phyloP scores from a whole-genome alignment of 2,888 invertebrate species.

The Chrysomela aeneicollis region DNA sequence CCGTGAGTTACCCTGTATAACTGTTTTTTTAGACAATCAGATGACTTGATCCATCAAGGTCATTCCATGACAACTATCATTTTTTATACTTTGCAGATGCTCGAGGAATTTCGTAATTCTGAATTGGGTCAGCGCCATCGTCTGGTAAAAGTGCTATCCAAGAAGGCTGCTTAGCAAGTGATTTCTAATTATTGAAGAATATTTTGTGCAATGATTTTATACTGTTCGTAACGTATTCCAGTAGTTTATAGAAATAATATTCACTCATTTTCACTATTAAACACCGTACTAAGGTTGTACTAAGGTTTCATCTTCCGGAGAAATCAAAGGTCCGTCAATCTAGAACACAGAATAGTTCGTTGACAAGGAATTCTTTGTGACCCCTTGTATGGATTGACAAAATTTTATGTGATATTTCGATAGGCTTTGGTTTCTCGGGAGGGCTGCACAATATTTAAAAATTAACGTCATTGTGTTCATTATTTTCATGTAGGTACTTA shows the following conservation, averaged over 20 bases:
- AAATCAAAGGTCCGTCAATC: too few relatives aligned
- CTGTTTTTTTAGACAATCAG: too few relatives aligned
- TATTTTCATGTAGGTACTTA: neutral
- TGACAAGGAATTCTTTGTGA: too few relatives aligned
- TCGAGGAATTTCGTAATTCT: slow-evolving; percentile 67
- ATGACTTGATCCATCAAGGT: too few relatives aligned
- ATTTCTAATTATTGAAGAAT: slow-evolving; percentile 20
- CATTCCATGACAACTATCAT: too few relatives aligned
- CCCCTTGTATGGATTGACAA: too few relatives aligned
- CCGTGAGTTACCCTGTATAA: too few relatives aligned
- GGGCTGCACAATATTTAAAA: neutral
- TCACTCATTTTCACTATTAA: neutral
- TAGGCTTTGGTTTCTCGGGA: too few relatives aligned
- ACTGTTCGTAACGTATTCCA: slow-evolving; percentile 14
- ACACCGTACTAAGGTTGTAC: too few relatives aligned
- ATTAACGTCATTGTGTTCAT: neutral
- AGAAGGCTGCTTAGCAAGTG: slow-evolving; percentile 6
- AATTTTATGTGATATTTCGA: too few relatives aligned
- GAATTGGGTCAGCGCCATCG: slow-evolving; percentile 64
- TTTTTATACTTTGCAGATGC: slow-evolving; percentile 61
- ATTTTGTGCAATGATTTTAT: slow-evolving; percentile 29
- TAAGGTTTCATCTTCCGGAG: too few relatives aligned
- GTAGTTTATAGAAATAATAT: slow-evolving; percentile 12
- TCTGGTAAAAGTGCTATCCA: slow-evolving; percentile 62
- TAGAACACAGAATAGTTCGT: too few relatives aligned